phyloP scores from a whole-genome alignment of 2,888 invertebrate species.

The Leucoma salicis region DNA sequence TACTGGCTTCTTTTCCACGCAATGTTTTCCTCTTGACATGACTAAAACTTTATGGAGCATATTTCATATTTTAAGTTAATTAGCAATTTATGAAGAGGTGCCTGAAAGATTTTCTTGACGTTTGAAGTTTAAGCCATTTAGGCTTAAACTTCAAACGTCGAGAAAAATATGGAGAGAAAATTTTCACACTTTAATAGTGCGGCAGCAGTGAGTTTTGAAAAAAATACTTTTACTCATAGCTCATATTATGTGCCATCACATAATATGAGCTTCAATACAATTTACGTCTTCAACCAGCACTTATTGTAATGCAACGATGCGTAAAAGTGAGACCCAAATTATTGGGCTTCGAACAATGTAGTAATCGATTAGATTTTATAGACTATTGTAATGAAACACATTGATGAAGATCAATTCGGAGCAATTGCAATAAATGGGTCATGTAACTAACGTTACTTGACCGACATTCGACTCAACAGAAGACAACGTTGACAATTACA shows the following conservation, averaged over 20 bases:
- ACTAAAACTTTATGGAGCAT: conserved; percentile 12
- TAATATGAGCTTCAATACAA: neutral
- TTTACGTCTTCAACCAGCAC: conserved; percentile 11
- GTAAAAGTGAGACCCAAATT: conserved; percentile 25
- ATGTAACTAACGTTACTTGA: conserved; percentile 43
- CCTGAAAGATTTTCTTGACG: too few species aligned
- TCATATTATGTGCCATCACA: too few species aligned
- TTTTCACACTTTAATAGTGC: too few species aligned
- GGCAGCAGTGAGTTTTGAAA: too few species aligned
- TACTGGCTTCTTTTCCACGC: conserved; percentile 43
- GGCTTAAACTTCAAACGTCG: too few species aligned
- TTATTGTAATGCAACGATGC: conserved; percentile 7
- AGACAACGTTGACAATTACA: conserved; percentile 48
- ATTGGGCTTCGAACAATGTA: conserved; percentile 30
- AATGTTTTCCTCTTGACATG: conserved; percentile 40
- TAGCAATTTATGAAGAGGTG: neutral
- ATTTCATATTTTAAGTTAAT: conserved; percentile 11
- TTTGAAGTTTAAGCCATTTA: too few species aligned
- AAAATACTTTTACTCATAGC: too few species aligned
- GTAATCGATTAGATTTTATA: conserved; percentile 35
- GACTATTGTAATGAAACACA: conserved; percentile 32
- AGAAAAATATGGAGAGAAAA: too few species aligned
- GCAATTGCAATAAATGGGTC: conserved; percentile 58
- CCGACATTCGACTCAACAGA: conserved; percentile 42
- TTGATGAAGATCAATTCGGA: conserved; percentile 58